Evolutionary conservation across 2,797 vertebrate species (phyloP).

Genomic region (Acrossocheilus fasciatus): DNA sequence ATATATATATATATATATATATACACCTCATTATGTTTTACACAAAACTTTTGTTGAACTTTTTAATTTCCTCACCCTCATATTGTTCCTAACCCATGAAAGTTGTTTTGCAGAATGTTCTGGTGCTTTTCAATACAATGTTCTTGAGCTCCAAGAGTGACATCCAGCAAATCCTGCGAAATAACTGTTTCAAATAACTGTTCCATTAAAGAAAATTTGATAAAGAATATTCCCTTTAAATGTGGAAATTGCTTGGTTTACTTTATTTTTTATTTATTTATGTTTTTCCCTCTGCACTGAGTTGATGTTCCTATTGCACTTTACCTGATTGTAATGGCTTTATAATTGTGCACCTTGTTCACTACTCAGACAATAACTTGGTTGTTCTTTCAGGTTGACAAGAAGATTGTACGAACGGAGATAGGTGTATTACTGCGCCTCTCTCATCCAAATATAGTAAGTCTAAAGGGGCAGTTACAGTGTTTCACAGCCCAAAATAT

Average conservation of each 20-base stretch:
- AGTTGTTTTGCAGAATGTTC: too few relatives aligned
- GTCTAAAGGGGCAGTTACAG: conserved; percentile 60
- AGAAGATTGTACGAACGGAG: conserved; percentile 90
- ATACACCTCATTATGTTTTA: too few relatives aligned
- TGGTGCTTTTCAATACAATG: too few relatives aligned
- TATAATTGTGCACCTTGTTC: conserved; percentile 20
- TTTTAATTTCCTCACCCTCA: too few relatives aligned
- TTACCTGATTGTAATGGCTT: not conserved
- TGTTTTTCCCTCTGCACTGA: not conserved
- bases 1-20: too few relatives aligned
- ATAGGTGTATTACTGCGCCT: conserved; percentile 88
- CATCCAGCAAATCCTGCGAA: too few relatives aligned
- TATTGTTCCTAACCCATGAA: too few relatives aligned
- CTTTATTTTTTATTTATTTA: not conserved
- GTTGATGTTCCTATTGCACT: not conserved
- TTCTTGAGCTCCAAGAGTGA: too few relatives aligned
- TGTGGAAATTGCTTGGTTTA: not conserved
- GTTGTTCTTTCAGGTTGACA: conserved; percentile 81
- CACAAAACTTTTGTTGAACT: too few relatives aligned
- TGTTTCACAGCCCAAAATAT: conserved; percentile 17
- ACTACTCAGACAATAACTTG: conserved; percentile 15
- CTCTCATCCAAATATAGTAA: conserved; percentile 90
- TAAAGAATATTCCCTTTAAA: not conserved
- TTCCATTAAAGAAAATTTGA: too few relatives aligned
- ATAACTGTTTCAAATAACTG: too few relatives aligned